A percentile compares a stretch with the other conserved stretches of the same genome.
Conservation (phyloP, 2,888 invertebrate species). For the Furcula furcula region DNA sequence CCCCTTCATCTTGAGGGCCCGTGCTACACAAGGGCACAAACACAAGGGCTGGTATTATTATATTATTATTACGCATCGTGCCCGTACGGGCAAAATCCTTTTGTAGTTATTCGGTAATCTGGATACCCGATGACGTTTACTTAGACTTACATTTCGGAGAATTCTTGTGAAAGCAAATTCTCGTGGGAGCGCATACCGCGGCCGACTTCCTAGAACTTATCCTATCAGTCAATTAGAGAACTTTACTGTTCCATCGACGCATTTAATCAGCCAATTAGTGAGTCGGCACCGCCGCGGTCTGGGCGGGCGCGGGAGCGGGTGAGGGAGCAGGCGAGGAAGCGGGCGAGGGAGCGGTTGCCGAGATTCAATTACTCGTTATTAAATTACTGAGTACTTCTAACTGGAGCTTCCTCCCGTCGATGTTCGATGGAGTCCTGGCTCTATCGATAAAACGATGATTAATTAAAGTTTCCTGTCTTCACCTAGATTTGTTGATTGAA, state of each 20-base stretch:
- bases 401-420: slow-evolving; percentile 6
- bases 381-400: slow-evolving; percentile 1
- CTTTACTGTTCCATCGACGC: not conserved
- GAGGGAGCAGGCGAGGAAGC: not conserved
- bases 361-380: slow-evolving; percentile 11
- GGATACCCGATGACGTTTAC: too few species aligned
- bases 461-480: not conserved
- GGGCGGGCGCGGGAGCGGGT: too few species aligned
- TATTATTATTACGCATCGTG: too few species aligned
- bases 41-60: too few species aligned
- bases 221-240: slow-evolving; percentile 4
- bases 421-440: not conserved
- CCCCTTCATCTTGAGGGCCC: too few species aligned
- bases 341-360: not conserved
- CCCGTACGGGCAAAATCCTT: too few species aligned
- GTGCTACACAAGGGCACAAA: too few species aligned
- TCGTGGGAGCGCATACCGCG: not conserved
- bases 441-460: not conserved
- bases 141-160: too few species aligned
- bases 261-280: not conserved
- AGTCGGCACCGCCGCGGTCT: not conserved
- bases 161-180: too few species aligned
- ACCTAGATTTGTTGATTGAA: too few species aligned
- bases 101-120: too few species aligned
- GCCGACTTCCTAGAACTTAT: not conserved